Evolutionary conservation across 2,113 vertebrate genomes (phyloP).

Genomic region (Epinephelus lanceolatus): DNA sequence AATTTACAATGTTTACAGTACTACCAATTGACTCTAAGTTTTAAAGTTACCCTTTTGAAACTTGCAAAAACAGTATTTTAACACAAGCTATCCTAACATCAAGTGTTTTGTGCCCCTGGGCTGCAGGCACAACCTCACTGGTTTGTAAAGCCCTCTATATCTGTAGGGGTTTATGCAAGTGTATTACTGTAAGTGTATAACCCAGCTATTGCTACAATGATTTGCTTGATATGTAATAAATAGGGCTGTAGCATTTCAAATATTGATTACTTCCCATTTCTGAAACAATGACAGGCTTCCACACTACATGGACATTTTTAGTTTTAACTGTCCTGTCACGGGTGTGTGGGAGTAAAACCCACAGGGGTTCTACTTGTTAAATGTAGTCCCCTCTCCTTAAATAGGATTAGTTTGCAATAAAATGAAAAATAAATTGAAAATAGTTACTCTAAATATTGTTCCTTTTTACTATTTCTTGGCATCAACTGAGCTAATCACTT

Average conservation of each 20-base stretch:
- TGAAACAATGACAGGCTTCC: not conserved
- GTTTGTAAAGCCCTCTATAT: not conserved
- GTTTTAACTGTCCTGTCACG: not conserved
- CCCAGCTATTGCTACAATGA: not conserved
- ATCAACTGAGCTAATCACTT: constrained; percentile 5
- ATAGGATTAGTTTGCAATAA: not conserved
- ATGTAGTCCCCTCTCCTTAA: not conserved
- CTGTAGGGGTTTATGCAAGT: not conserved
- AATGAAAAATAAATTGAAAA: not conserved
- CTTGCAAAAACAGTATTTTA: not conserved
- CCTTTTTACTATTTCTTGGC: constrained; percentile 22
- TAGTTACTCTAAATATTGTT: not conserved
- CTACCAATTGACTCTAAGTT: not conserved
- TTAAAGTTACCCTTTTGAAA: not conserved
- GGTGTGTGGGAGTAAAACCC: not conserved
- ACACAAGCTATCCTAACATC: not conserved
- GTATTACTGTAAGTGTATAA: not conserved
- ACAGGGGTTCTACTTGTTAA: not conserved
- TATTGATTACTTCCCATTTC: not conserved
- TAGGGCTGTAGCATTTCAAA: not conserved
- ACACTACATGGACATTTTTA: not conserved
- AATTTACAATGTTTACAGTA: not conserved
- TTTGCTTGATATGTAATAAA: not conserved
- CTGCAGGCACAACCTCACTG: not conserved
- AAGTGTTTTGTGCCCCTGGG: not conserved